Percentiles rank a stretch among this genome's conserved stretches.
These are phyloP conservation scores for Sebastes melanostomus DNA, from an alignment of 2,797 vertebrate species.

Conservation along the genomic window DNA sequence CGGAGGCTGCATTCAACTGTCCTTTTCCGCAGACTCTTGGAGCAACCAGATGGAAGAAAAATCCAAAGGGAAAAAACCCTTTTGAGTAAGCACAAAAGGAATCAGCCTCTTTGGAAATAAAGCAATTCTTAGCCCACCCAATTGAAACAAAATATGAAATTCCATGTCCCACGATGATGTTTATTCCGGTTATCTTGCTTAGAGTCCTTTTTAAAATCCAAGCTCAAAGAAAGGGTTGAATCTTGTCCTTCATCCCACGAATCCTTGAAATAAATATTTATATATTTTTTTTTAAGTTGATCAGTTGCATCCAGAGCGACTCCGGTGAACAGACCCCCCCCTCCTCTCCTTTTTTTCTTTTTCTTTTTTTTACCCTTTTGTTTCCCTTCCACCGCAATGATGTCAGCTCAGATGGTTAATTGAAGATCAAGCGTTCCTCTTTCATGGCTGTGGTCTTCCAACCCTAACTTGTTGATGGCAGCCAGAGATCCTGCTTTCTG, in stretches of 20 bases:
- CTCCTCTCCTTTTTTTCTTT: constrained; percentile 44
- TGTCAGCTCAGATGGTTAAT: constrained; percentile 86
- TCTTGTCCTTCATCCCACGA: constrained; percentile 61
- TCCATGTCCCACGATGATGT: constrained; percentile 81
- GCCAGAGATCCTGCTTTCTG: constrained; percentile 80
- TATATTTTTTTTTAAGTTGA: constrained; percentile 77
- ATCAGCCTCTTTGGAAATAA: constrained; percentile 82
- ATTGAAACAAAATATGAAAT: constrained; percentile 83
- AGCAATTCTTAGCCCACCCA: constrained; percentile 80
- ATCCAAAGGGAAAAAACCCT: constrained; percentile 90
- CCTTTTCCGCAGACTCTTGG: constrained; percentile 91
- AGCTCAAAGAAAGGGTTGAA: constrained; percentile 47
- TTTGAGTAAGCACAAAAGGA: constrained; percentile 86
- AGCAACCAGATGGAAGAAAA: constrained; percentile 92
- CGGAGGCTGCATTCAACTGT: constrained; percentile 99
- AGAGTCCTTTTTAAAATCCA: constrained; percentile 70
- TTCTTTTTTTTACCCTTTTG: constrained; percentile 63
- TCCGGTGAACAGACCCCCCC: constrained; percentile 61
- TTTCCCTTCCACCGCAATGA: constrained; percentile 76
- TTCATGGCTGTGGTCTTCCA: constrained; percentile 83
- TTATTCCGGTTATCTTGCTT: constrained; percentile 63
- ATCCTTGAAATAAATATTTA: constrained; percentile 69
- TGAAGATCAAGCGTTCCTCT: constrained; percentile 83
- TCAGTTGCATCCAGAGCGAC: constrained; percentile 81
- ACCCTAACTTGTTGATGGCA: constrained; percentile 98